phyloP scores from a whole-genome alignment of 2,888 invertebrate genomes.

The Calephelis perditalis region DNA sequence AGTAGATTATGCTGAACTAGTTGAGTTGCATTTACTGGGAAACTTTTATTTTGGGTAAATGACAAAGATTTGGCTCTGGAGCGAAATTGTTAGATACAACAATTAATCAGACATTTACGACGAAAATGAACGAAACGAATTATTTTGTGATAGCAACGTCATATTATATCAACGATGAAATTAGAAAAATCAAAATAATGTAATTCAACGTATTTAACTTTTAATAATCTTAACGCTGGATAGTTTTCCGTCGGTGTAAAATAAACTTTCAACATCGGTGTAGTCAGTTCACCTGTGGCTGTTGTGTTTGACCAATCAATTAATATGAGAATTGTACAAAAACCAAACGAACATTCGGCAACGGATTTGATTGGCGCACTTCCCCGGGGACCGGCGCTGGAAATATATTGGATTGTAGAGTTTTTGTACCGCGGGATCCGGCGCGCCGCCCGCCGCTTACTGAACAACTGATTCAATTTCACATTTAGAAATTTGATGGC shows the following conservation, averaged over 20 bases:
- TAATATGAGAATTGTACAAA: not conserved
- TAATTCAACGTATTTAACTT: too few species aligned
- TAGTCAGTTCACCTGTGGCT: conserved; percentile 3
- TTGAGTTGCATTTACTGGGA: too few species aligned
- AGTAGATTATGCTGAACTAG: too few species aligned
- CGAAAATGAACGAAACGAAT: too few species aligned
- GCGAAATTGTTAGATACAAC: too few species aligned
- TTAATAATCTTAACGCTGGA: too few species aligned
- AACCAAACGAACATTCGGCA: conserved; percentile 5
- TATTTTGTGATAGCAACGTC: too few species aligned
- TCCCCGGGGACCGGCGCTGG: not conserved
- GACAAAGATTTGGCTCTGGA: too few species aligned
- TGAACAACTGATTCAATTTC: not conserved
- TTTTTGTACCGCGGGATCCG: not conserved
- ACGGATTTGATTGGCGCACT: conserved; percentile 2
- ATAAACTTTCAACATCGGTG: not conserved
- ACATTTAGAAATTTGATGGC: not conserved
- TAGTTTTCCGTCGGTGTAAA: not conserved
- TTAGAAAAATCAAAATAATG: too few species aligned
- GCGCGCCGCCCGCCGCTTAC: not conserved
- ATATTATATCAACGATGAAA: too few species aligned
- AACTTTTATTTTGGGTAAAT: too few species aligned
- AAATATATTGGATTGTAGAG: conserved; percentile 4
- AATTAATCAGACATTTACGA: too few species aligned
- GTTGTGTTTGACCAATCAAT: conserved; percentile 4